Base-by-base conservation (phyloP, 2,888 invertebrate genomes). In the Amiota mariae region DNA sequence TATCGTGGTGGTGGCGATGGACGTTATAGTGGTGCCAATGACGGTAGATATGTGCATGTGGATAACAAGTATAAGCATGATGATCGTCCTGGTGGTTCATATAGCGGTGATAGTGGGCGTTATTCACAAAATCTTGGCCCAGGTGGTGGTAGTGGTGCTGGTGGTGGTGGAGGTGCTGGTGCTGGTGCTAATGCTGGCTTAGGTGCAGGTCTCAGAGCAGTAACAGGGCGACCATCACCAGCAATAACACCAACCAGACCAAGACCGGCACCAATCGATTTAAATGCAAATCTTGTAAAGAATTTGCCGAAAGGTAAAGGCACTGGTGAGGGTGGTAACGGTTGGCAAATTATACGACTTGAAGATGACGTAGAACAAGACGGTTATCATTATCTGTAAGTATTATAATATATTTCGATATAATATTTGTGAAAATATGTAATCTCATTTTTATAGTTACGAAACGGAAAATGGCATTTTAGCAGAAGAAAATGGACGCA, bases 401-500 rank as follows among this genome's bases (percentile, higher is more conserved):
- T 87, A 48, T 20, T 6, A 57, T n/a, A n/a, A n/a, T n/a, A n/a
- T n/a, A n/a, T n/a, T n/a, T n/a, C n/a, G 0, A 57, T 57, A 18
- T 12, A 8, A 51, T 12, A n/a, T 0, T n/a, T 10, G 12, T 2
- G 10, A 3, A 51, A n/a, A 51, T 51, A 51, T 51, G 3, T 51
- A 51, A 15, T 13, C 15, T n/a, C 46, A 72, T 67, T 72, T 54
- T 78, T 80, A 4, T 77, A 92, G 92, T 49, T 91, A 87, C 79
- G 92, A 93, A 86, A 91, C 92, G 3, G 92, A 91, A 56, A 91
- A 93, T 77, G 93, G 93, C 13, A 93, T 91, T 82, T 71, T 79
- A 8, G 92, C 91, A 9, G 83, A 90, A 66, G 93, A 93, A 81
- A 80, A 76, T 3, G 94, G 94, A 20, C 91, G 90, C 81, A 91